Conservation (phyloP, 2,888 invertebrate genomes). For the Yponomeuta cagnagella region DNA sequence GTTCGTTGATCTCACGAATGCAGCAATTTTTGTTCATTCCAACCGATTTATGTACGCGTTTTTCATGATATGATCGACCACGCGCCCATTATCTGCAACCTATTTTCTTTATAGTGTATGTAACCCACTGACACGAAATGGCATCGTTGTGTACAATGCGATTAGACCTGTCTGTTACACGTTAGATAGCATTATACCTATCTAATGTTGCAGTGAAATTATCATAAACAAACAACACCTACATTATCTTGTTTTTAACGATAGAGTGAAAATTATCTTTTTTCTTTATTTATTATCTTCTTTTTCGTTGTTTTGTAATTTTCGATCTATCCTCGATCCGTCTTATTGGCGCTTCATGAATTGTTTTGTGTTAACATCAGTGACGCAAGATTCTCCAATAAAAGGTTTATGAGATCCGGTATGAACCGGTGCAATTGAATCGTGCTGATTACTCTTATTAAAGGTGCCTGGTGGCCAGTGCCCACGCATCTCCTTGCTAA, state of each 20-base stretch:
- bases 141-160: constrained; percentile 21
- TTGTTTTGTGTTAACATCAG: constrained; percentile 29
- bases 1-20: constrained; percentile 3
- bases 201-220: constrained; percentile 1
- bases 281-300: background rate
- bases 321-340: background rate
- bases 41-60: background rate
- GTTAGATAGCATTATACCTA: background rate
- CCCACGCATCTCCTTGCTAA: constrained; percentile 48
- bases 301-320: background rate
- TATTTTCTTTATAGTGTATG: constrained; percentile 34
- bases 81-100: constrained; percentile 23
- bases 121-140: constrained; percentile 49
- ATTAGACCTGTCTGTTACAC: background rate
- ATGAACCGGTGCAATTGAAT: constrained; percentile 41
- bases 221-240: background rate
- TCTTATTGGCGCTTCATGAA: constrained; percentile 43
- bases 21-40: constrained; percentile 4
- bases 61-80: background rate
- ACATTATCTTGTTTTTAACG: background rate
- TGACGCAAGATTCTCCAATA: constrained; percentile 32
- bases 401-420: constrained; percentile 38
- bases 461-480: constrained; percentile 39
- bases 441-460: constrained; percentile 44
- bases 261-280: background rate